Evolutionary conservation across 2,797 vertebrate genomes (phyloP), one percentile per base, ranked within the genome.

Genomic region (Acanthopagrus latus): DNA sequence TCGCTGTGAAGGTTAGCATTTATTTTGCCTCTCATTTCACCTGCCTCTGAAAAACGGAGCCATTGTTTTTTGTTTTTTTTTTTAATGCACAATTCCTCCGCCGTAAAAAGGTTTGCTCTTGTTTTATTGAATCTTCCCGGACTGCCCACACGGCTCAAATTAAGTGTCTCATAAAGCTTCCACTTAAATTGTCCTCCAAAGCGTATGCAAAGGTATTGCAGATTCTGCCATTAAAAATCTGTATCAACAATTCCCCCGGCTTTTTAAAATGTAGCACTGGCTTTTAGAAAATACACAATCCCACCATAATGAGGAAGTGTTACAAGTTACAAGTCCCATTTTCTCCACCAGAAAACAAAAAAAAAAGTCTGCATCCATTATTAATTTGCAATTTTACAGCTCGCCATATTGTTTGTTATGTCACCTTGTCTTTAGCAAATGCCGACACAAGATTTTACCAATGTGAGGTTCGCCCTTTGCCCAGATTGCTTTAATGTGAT

Each of bases 261-360:
- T 93, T 93, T 91, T 91, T 87, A 27, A 84, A 76, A 89, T 91
- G 88, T 79, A 84, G 59, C 73, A 65, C 71, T 59, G 67, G 78
- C 86, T 91, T 91, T 91, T 89, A 91, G 76, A 91, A 91, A 89
- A 90, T 80, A 82, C 73, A 90, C 78, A 86, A 78, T 86, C 81
- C 65, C 50, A 52, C 72, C 46, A 65, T 88, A 88, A 89, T 84
- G 76, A 88, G 78, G 64, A 78, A 58, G 74, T 10, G 54, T 83
- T 81, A 89, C 73, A 85, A 76, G 81, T 76, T 80, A 33, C 78
- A 77, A 87, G 85, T 83, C 79, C 74, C 76, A 86, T 85, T 90
- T 33, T 88, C 59, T 84, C 55, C 70, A 72, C 59, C 74, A 81
- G 74, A 80, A 85, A 27, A 27, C 27, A 27, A 27, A 27, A n/a